phyloP scores from a whole-genome alignment of 2,113 vertebrate species.

The Alexandromys fortis region DNA sequence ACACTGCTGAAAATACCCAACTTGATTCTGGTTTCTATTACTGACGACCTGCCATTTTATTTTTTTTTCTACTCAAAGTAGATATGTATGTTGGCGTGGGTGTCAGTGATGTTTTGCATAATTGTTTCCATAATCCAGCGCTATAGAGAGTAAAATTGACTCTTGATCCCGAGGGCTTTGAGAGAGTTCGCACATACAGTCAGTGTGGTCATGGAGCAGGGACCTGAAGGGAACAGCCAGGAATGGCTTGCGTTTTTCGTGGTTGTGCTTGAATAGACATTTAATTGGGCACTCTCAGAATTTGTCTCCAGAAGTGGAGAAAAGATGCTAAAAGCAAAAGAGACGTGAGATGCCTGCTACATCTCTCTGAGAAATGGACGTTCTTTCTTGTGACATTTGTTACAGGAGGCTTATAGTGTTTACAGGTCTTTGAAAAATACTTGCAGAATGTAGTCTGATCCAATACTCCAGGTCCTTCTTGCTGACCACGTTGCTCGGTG shows the following conservation, averaged over 20 bases:
- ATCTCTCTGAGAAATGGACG: constrained; percentile 49
- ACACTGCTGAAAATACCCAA: neutral
- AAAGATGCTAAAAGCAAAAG: constrained; percentile 30
- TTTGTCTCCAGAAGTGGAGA: constrained; percentile 71
- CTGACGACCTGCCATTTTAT: neutral
- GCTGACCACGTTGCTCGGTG: neutral
- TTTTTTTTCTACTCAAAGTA: neutral
- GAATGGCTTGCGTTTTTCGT: constrained; percentile 42
- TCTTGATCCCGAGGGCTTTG: constrained; percentile 42
- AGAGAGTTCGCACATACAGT: neutral
- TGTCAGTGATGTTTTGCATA: neutral
- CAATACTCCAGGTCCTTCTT: neutral
- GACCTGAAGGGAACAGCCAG: constrained; percentile 11
- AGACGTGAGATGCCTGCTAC: constrained; percentile 1
- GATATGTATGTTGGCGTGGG: neutral
- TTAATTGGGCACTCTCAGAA: constrained; percentile 62
- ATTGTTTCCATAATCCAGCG: constrained; percentile 44
- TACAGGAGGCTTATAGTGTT: constrained; percentile 42
- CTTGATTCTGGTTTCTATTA: constrained; percentile 32
- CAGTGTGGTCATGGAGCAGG: constrained; percentile 6
- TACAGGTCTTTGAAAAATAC: constrained; percentile 40
- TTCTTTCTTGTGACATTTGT: constrained; percentile 53
- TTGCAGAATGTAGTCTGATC: constrained; percentile 40
- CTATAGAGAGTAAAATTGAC: constrained; percentile 31
- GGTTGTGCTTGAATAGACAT: constrained; percentile 60